Percentiles rank a stretch among this genome's conserved stretches.
Conservation (phyloP, 2,888 invertebrate genomes). For the Morinoia aosen region DNA sequence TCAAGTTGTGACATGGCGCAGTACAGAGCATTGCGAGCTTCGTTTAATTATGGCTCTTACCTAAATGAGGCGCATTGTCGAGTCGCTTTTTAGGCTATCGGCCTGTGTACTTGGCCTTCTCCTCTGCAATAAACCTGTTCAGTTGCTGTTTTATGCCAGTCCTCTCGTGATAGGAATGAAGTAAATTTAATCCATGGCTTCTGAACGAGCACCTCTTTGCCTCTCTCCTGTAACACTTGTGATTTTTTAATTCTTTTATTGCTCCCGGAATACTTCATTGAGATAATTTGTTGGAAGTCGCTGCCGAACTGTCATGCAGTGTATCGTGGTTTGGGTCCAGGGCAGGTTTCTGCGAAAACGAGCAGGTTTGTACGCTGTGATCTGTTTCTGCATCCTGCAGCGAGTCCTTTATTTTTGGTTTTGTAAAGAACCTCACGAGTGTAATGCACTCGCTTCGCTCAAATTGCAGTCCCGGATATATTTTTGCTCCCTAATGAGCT, state of each 20-base stretch:
- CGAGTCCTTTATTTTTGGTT: neutral
- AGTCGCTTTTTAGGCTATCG: conserved; percentile 39
- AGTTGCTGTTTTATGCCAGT: conserved; percentile 13
- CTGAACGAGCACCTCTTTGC: neutral
- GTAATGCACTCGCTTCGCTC: neutral
- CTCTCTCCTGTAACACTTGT: neutral
- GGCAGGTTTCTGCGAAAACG: neutral
- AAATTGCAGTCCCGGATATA: neutral
- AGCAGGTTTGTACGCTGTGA: neutral
- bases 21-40: neutral
- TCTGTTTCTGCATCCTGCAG: neutral
- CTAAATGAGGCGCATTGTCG: conserved; percentile 27
- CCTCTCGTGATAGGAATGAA: neutral
- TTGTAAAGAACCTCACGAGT: neutral
- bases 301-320: neutral
- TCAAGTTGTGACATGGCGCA: neutral
- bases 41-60: conserved; percentile 14
- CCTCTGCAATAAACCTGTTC: conserved; percentile 20
- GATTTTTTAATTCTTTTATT: neutral
- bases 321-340: neutral
- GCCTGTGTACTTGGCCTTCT: neutral
- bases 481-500: neutral
- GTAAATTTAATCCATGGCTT: neutral
- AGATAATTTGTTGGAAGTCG: neutral
- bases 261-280: neutral